Evolutionary conservation across 1,140 invertebrate species (phyloP), one percentile per base, ranked within the genome.

Genomic region (Prorops nasuta): DNA sequence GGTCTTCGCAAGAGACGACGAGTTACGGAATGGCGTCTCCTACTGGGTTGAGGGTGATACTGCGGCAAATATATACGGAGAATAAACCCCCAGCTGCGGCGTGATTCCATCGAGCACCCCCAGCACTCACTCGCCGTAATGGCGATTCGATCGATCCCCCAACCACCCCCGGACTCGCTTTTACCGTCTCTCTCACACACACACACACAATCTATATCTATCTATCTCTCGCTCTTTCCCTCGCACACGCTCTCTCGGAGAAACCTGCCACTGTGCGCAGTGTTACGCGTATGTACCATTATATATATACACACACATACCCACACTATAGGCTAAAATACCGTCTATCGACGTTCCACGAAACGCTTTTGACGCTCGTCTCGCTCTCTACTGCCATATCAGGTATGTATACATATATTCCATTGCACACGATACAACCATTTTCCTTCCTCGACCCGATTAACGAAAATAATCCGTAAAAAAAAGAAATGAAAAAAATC

Each of bases 101-200:
- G 69, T 74, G 72, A 75, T 76, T 73, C 71, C 66, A 75, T 75
- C 68, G 63, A 66, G 68, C 63, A 60, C 63, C 64, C 52, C 51
- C 54, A 51, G 59, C 63, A 67, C 61, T 67, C 70, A 63, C 67
- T 70, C 64, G 51, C 54, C 61, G 65, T 73, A 71, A 75, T 75
- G 71, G 71, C 65, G 67, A 74, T 75, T 66, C 69, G 63, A 75
- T 74, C 66, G 67, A 75, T 69, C 65, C 60, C 56, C 59, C 53
- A 39, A 20, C 44, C 34, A 18, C 31, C 54, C 44, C 32, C 32
- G 18, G 40, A 8, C 32, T 35, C 37, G 31, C n/a, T 31, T 41
- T 19, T 31, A 38, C 50, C 16, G 32, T 38, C 37, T 34, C 10
- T 28, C 34, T 64, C 37, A 40, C 46, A 21, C 28, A 36, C 54